These are phyloP conservation scores for Meda fulgida DNA, from an alignment of 2,797 vertebrate genomes.

Conservation along the genomic window DNA sequence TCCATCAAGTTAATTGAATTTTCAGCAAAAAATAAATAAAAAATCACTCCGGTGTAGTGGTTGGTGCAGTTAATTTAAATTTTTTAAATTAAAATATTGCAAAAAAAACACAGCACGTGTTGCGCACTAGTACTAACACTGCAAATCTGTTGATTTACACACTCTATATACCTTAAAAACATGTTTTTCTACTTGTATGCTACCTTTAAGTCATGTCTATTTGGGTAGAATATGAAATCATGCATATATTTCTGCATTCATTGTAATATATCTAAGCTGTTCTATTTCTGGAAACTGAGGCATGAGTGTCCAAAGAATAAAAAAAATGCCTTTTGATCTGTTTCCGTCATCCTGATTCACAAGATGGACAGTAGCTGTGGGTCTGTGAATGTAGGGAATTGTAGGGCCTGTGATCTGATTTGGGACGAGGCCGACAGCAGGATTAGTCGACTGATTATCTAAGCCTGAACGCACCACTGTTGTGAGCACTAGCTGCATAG, in stretches of 20 bases:
- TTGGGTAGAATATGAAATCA: background rate
- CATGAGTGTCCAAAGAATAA: background rate
- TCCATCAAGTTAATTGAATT: background rate
- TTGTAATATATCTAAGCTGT: background rate
- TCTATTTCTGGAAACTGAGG: background rate
- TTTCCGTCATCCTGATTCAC: background rate
- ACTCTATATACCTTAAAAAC: background rate
- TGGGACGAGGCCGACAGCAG: slow-evolving; percentile 22
- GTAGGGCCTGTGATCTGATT: slow-evolving; percentile 19
- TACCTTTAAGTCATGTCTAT: background rate
- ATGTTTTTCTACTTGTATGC: background rate
- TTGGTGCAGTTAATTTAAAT: background rate
- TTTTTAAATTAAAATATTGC: background rate
- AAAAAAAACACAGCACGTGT: background rate
- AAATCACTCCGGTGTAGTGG: background rate
- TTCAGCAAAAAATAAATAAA: too few species aligned
- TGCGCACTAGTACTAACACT: background rate
- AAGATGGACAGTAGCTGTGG: background rate
- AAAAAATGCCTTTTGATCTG: background rate
- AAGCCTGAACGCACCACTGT: slow-evolving; percentile 39
- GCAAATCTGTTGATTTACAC: background rate
- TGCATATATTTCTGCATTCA: background rate
- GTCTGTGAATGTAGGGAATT: background rate
- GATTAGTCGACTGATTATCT: slow-evolving; percentile 44
- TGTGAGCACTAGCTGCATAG: slow-evolving; percentile 5